Conservation (phyloP, 1,140 invertebrate species). For the Apis dorsata region DNA sequence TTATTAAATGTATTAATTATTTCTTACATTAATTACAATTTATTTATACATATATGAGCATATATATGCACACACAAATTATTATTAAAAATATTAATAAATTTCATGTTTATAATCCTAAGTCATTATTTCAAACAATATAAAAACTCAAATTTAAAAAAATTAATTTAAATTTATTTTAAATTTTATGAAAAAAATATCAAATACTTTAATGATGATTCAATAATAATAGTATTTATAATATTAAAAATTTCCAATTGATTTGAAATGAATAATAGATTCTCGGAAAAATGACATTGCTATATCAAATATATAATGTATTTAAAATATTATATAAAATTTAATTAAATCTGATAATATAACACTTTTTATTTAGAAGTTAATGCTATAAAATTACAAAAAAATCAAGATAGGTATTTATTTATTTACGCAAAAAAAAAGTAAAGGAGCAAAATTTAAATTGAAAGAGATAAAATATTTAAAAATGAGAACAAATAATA, state of each 20-base stretch:
- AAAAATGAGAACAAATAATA: no score
- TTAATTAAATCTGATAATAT: neutral
- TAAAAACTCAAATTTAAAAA: neutral
- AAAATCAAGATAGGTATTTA: no score
- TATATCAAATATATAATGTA: neutral
- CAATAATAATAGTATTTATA: neutral
- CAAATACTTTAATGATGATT: neutral
- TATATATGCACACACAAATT: conserved; percentile 38
- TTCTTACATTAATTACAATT: conserved; percentile 53
- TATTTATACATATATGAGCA: conserved; percentile 49
- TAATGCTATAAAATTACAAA: no score
- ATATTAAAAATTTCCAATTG: neutral
- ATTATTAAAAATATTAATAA: conserved; percentile 21
- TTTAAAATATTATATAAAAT: neutral
- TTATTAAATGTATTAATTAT: conserved; percentile 46
- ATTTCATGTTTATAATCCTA: conserved; percentile 28
- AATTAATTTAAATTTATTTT: neutral
- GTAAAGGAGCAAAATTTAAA: no score
- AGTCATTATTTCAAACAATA: conserved; percentile 6
- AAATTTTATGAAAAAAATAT: neutral
- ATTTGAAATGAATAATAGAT: neutral
- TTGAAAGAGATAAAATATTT: no score
- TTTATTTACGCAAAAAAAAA: no score
- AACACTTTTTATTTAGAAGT: no score
- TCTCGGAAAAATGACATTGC: neutral